These are phyloP conservation scores for Nebria brevicollis DNA, from an alignment of 2,888 invertebrate genomes.

Conservation along the genomic window DNA sequence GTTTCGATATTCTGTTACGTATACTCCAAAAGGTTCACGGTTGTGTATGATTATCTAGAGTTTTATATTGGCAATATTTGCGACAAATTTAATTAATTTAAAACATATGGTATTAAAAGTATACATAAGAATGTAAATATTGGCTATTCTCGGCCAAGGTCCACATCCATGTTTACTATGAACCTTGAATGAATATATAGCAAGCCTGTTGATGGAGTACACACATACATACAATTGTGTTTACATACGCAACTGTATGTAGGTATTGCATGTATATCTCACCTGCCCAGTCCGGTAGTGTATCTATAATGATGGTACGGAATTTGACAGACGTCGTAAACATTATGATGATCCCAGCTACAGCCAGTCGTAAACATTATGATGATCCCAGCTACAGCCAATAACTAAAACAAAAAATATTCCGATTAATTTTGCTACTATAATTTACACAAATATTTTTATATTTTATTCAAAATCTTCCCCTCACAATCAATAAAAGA, in stretches of 20 bases:
- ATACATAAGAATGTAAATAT: not conserved
- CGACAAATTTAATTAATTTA: not conserved
- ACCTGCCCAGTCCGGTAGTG: constrained; percentile 74
- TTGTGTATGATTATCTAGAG: too few relatives aligned
- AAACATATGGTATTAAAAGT: not conserved
- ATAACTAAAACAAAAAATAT: constrained; percentile 60
- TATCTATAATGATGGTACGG: constrained; percentile 81
- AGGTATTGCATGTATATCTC: constrained; percentile 36
- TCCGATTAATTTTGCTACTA: constrained; percentile 6
- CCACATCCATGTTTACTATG: constrained; percentile 25
- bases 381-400: constrained; percentile 77
- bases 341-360: constrained; percentile 75
- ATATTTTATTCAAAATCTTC: too few relatives aligned
- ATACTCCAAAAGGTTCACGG: too few relatives aligned
- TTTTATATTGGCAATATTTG: too few relatives aligned
- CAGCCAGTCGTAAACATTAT: constrained; percentile 75
- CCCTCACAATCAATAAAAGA: too few relatives aligned
- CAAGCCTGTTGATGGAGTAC: not conserved
- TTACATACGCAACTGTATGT: not conserved
- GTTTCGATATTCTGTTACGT: too few relatives aligned
- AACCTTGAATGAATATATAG: constrained; percentile 2
- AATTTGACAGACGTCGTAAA: constrained; percentile 75
- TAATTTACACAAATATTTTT: not conserved
- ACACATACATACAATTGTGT: not conserved
- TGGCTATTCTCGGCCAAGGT: constrained; percentile 40